A percentile compares a stretch with the other conserved stretches of the same genome.
Evolutionary conservation across 2,797 vertebrate species (phyloP).

Genomic region (Fistularia tabacaria): DNA sequence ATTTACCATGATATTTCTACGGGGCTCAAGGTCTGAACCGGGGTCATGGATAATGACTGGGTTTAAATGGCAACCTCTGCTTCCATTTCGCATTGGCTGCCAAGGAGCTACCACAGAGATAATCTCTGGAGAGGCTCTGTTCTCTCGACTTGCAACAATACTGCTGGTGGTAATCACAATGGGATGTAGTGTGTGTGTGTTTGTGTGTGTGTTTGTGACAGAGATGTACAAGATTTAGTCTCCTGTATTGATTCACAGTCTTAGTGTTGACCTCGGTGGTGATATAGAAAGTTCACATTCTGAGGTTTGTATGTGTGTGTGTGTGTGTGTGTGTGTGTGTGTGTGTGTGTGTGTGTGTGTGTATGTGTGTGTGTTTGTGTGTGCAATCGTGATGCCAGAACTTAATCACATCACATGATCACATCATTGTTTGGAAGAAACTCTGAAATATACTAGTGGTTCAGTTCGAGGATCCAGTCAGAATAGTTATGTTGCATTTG

Average conservation of each 20-base stretch:
- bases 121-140: constrained; percentile 42
- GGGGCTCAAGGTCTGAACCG: constrained; percentile 34
- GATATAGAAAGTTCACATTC: constrained; percentile 23
- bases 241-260: constrained; percentile 38
- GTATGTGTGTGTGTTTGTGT: constrained; percentile 8
- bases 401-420: too few species aligned
- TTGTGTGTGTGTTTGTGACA: neutral
- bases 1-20: constrained; percentile 60
- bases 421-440: too few species aligned
- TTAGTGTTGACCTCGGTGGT: constrained; percentile 31
- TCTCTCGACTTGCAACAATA: constrained; percentile 25
- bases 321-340: neutral
- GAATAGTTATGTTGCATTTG: too few species aligned
- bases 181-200: constrained; percentile 1
- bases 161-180: constrained; percentile 22
- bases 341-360: too few species aligned
- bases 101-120: constrained; percentile 14
- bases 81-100: constrained; percentile 33
- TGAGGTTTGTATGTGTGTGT: neutral
- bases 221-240: constrained; percentile 5
- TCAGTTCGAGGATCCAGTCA: too few species aligned
- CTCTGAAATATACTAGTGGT: too few species aligned
- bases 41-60: constrained; percentile 58
- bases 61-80: constrained; percentile 62
- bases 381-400: too few species aligned